Evolutionary conservation across 2,113 vertebrate genomes (phyloP).

Genomic region (Phoenicopterus ruber): DNA sequence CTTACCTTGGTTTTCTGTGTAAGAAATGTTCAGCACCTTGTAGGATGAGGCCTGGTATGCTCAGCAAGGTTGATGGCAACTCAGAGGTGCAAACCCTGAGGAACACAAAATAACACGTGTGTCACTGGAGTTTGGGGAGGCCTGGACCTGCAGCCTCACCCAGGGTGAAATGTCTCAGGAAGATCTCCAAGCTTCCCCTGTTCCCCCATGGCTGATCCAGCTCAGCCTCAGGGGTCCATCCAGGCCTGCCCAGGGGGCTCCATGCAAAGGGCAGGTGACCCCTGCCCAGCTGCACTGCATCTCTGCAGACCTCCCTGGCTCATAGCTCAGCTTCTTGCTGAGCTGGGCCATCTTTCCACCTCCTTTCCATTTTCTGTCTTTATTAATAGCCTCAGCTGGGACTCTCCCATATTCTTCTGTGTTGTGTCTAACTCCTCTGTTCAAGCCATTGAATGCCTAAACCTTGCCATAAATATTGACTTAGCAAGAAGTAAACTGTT

Average conservation of each 20-base stretch:
- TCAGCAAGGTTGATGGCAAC: neutral
- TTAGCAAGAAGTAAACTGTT: neutral
- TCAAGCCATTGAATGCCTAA: neutral
- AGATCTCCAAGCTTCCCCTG: neutral
- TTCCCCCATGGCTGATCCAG: neutral
- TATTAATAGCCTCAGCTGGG: neutral
- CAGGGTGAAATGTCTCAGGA: neutral
- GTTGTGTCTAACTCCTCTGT: neutral
- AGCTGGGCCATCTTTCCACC: neutral
- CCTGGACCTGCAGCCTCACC: neutral
- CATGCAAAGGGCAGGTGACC: neutral
- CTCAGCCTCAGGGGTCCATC: neutral
- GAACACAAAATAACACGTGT: neutral
- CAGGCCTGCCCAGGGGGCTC: fast-evolving
- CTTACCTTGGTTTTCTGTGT: neutral
- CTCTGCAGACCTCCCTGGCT: neutral
- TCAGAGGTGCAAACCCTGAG: neutral
- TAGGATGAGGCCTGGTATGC: neutral
- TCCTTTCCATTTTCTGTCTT: neutral
- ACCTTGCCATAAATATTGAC: neutral
- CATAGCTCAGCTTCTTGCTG: neutral
- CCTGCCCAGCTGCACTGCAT: neutral
- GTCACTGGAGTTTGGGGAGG: neutral
- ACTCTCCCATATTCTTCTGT: neutral
- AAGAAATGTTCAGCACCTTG: neutral